phyloP scores from a whole-genome alignment of 2,113 vertebrate genomes.

The Clarias gariepinus region DNA sequence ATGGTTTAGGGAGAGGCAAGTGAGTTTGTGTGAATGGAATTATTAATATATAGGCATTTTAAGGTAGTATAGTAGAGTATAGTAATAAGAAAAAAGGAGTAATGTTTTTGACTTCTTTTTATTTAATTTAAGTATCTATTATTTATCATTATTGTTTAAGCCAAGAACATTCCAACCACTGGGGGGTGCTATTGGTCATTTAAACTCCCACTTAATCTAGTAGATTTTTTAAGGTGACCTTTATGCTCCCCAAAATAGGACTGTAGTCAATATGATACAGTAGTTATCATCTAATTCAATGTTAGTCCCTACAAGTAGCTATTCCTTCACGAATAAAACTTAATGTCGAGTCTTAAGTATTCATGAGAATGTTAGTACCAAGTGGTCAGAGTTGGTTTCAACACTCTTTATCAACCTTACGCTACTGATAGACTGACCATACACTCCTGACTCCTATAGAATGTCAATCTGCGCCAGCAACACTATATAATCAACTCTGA shows the following conservation, averaged over 20 bases:
- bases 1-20: neutral
- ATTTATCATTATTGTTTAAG: neutral
- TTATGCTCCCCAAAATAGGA: neutral
- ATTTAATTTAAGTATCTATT: too few relatives aligned
- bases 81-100: neutral
- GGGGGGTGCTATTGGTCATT: neutral
- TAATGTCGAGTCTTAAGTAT: too few relatives aligned
- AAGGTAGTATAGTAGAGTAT: neutral
- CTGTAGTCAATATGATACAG: neutral
- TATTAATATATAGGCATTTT: neutral
- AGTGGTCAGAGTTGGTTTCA: neutral
- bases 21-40: neutral
- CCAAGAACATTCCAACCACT: neutral
- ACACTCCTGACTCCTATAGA: neutral
- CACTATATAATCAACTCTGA: neutral
- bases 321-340: neutral
- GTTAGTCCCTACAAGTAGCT: neutral
- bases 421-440: neutral
- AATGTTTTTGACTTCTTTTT: neutral
- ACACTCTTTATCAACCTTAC: neutral
- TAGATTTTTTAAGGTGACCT: neutral
- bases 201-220: too few relatives aligned
- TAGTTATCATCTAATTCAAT: neutral
- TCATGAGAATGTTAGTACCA: neutral
- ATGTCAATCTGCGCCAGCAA: neutral